Evolutionary conservation across 2,113 vertebrate genomes (phyloP), one percentile per base, ranked within the genome.

Genomic region (human (Homo sapiens)): DNA sequence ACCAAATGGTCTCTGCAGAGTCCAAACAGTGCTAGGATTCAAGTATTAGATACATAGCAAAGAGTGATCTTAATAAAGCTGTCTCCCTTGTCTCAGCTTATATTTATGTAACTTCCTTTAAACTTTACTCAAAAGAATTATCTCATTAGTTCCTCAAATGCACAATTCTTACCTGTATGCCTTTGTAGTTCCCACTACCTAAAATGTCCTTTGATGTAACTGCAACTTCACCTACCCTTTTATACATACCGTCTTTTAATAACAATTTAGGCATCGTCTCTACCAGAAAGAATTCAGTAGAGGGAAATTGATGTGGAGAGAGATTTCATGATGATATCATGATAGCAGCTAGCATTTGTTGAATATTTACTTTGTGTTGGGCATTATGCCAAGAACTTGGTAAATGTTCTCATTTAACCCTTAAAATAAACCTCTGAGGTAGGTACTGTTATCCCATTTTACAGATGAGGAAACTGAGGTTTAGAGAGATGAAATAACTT

Each of bases 401-500:
- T 92, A 92, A 73, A 76, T 97, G 83, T 92, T 82, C 88, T 95
- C 93, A 81, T 78, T 78, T 89, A 66, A 84, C 93, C 45, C 88
- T 93, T 94, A 85, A 86, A 96, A 90, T 78, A 97, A 93, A 73
- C 61, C 75, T 86, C 87, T 92, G 97, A 96, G 87, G 87, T 91
- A 93, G 86, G 75, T 93, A 55, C 81, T 92, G 57, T 87, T 86
- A 45, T 88, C 80, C 93, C 89, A 61, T 83, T 93, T 98, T 96
- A 94, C 84, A 96, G 87, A 96, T 96, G 90, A 95, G 90, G 92
- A 96, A 88, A 96, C 83, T 96, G 83, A 97, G 92, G 94, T 87
- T 97, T 94, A 96, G 96, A 97, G 82, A 93, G 93, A 97, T 96
- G 87, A 94, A 89, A 88, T 96, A 76, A 93, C 95, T 97, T 97